phyloP scores from a whole-genome alignment of 2,888 invertebrate genomes.

The Biston betularia region DNA sequence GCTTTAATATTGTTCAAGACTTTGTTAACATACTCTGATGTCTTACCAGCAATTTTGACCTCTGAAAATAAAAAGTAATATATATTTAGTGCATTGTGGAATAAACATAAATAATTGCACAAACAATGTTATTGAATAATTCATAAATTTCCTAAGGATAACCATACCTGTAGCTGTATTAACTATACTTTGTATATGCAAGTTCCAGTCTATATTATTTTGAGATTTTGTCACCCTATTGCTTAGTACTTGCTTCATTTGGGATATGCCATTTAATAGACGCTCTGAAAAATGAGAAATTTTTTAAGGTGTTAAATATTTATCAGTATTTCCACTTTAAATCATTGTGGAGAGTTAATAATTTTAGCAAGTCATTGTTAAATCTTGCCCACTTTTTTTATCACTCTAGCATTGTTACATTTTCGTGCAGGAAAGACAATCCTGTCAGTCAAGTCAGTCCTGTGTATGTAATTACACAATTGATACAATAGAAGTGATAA shows the following conservation, averaged over 20 bases:
- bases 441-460: no score
- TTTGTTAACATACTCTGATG: constrained; percentile 97
- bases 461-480: no score
- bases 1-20: constrained; percentile 94
- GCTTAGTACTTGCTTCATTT: constrained; percentile 91
- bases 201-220: constrained; percentile 86
- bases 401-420: no score
- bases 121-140: not conserved
- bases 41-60: constrained; percentile 94
- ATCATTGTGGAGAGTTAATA: no score
- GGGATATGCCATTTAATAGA: constrained; percentile 91
- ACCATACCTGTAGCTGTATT: constrained; percentile 88
- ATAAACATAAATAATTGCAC: not conserved
- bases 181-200: constrained; percentile 89
- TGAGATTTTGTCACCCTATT: constrained; percentile 88
- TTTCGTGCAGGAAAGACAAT: not conserved
- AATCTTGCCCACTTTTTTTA: no score
- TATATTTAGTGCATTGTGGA: not conserved
- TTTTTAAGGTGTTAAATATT: not conserved
- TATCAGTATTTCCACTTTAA: no score
- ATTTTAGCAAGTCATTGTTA: no score
- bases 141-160: not conserved
- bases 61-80: constrained; percentile 85
- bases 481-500: not conserved
- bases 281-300: constrained; percentile 87